Percentiles rank a stretch among this genome's conserved stretches.
These are phyloP conservation scores for Lordiphosa collinella DNA, from an alignment of 1,140 invertebrate species.

Conservation along the genomic window DNA sequence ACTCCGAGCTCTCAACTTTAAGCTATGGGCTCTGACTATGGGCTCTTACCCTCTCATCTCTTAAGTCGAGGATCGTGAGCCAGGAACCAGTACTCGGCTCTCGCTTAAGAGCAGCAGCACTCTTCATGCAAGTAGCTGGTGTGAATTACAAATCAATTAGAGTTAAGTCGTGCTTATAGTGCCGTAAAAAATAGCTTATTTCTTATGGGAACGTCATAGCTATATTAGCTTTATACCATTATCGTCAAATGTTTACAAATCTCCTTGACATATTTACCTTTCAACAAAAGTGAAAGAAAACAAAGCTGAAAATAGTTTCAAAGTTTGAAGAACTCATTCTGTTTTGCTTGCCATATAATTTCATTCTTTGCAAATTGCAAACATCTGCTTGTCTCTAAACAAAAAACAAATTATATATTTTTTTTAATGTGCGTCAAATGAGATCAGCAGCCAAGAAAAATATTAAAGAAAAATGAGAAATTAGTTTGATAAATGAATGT, in stretches of 20 bases:
- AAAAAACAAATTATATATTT: slow-evolving; percentile 41
- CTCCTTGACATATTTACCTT: slow-evolving; percentile 68
- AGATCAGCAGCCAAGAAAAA: slow-evolving; percentile 52
- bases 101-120: too few relatives aligned
- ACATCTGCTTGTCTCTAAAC: slow-evolving; percentile 61
- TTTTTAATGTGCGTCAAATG: slow-evolving; percentile 37
- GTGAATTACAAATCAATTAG: too few relatives aligned
- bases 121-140: too few relatives aligned
- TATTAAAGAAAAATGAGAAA: slow-evolving; percentile 25
- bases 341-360: slow-evolving; percentile 19
- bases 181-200: too few relatives aligned
- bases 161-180: too few relatives aligned
- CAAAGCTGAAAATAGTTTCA: slow-evolving; percentile 26
- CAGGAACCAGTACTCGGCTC: too few relatives aligned
- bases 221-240: too few relatives aligned
- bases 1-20: too few relatives aligned
- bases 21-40: too few relatives aligned
- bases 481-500: slow-evolving; percentile 19
- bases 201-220: too few relatives aligned
- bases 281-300: slow-evolving; percentile 18
- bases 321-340: slow-evolving; percentile 23
- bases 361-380: slow-evolving; percentile 36
- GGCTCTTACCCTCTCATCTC: too few relatives aligned
- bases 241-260: slow-evolving; percentile 35
- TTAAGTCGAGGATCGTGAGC: too few relatives aligned